Evolutionary conservation across 2,888 invertebrate species (phyloP).

Genomic region (Chorisops tibialis): DNA sequence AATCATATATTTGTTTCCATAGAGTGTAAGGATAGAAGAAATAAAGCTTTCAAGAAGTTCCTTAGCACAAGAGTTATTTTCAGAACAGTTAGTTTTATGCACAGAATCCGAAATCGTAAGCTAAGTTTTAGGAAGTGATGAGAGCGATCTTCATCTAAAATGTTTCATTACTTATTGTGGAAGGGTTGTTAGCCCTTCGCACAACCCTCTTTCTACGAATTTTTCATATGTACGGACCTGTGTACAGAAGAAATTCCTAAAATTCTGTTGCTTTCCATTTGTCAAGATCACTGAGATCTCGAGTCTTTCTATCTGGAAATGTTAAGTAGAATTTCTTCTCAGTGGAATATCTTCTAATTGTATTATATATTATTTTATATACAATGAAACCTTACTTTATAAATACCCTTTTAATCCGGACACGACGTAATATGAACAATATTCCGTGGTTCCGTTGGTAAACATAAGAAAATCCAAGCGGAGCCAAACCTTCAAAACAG

Average conservation of each 20-base stretch:
- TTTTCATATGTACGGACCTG: background rate
- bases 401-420: too few relatives aligned
- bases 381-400: too few relatives aligned
- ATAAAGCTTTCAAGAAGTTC: constrained; percentile 4
- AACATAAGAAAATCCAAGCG: too few relatives aligned
- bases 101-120: background rate
- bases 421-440: too few relatives aligned
- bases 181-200: too few relatives aligned
- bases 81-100: too few relatives aligned
- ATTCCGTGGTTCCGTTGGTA: too few relatives aligned
- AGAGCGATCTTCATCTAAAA: background rate
- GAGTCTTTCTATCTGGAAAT: background rate
- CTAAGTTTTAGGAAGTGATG: background rate
- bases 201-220: too few relatives aligned
- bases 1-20: constrained; percentile 27
- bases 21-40: constrained; percentile 13
- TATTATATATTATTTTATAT: too few relatives aligned
- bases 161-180: background rate
- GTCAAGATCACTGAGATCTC: background rate
- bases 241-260: background rate
- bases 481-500: too few relatives aligned
- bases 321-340: too few relatives aligned
- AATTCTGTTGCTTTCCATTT: background rate
- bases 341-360: too few relatives aligned
- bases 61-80: constrained; percentile 3